A percentile compares a stretch with the other conserved stretches of the same genome.
Evolutionary conservation across 2,113 vertebrate genomes (phyloP).

Genomic region (Nibea albiflora): DNA sequence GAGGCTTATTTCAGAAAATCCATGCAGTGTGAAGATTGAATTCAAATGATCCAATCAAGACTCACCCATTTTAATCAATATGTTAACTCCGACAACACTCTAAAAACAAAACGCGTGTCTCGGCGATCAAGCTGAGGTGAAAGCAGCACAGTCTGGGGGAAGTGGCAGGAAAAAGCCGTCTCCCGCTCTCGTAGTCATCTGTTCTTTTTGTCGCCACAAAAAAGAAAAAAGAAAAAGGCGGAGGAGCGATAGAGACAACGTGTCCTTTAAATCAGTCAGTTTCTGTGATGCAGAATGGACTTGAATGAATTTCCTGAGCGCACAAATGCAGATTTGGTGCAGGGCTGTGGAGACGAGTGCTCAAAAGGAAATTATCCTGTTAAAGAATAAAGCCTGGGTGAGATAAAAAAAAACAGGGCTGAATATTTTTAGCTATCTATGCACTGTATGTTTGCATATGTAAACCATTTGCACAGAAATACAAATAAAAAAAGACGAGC

Average conservation of each 20-base stretch:
- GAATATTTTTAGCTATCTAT: neutral
- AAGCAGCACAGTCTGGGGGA: constrained; percentile 8
- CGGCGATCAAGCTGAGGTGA: constrained; percentile 25
- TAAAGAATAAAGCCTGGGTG: neutral
- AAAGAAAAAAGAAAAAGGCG: neutral
- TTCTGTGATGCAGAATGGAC: neutral
- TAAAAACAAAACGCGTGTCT: neutral
- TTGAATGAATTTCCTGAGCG: constrained; percentile 11
- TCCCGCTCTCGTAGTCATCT: constrained; percentile 22
- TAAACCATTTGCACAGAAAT: neutral
- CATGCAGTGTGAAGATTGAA: neutral
- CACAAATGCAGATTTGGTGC: neutral
- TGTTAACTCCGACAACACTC: neutral
- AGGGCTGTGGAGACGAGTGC: neutral
- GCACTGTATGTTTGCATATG: neutral
- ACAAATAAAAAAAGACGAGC: neutral
- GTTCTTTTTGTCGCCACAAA: constrained; percentile 9
- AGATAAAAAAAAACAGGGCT: neutral
- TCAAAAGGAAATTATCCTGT: constrained; percentile 13
- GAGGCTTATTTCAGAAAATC: neutral
- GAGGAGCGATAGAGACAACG: neutral
- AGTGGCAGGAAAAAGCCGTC: constrained; percentile 28
- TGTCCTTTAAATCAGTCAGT: constrained; percentile 18
- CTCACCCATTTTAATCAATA: neutral
- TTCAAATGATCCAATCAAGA: neutral